Base-by-base conservation (phyloP, 1,140 invertebrate genomes). In the Venturia canescens region DNA sequence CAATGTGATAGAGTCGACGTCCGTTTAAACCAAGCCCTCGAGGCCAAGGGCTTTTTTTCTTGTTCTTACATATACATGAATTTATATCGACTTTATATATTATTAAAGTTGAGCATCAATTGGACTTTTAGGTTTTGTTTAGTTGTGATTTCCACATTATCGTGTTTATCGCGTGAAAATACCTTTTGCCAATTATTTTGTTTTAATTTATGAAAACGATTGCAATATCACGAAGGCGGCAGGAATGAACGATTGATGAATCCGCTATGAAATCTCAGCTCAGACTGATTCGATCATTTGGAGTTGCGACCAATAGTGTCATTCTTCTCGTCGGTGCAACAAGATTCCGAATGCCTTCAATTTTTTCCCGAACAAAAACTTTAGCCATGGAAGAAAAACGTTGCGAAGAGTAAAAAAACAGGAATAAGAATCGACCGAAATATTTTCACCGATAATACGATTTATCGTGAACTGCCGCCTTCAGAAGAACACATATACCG, bases 401-500 rank as follows among this genome's bases (percentile, higher is more conserved):
- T 18, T 3, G 4, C 6, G 53, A 23, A 23, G 5, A n/a, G n/a
- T n/a, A 57, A 57, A 11, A 18, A n/a, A 23, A 2, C 6, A 3
- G 21, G 9, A 23, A 23, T 18, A 18, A 23, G 53, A 9, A 18
- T 5, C 5, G 21, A 57, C 38, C 26, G 23, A 15, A 74, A 48
- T 21, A 74, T 4, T 57, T 53, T 31, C 71, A 53, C 71, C 71
- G 27, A 27, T 76, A 53, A 27, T 34, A 76, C 72, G 63, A 76
- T 76, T 60, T 76, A 76, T 76, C 50, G 72, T 53, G 23, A 53
- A 76, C 27, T 76, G 50, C 50, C 27, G 50, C 50, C 27, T 29
- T 21, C 48, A 44, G 48, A 74, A 18, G 7, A 53, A 74, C 48
- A 53, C 44, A 53, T 21, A 63, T 23, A 48, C 69, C 34, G 18